Conservation (phyloP, 2,797 vertebrate species). For the Staurois parvus region DNA sequence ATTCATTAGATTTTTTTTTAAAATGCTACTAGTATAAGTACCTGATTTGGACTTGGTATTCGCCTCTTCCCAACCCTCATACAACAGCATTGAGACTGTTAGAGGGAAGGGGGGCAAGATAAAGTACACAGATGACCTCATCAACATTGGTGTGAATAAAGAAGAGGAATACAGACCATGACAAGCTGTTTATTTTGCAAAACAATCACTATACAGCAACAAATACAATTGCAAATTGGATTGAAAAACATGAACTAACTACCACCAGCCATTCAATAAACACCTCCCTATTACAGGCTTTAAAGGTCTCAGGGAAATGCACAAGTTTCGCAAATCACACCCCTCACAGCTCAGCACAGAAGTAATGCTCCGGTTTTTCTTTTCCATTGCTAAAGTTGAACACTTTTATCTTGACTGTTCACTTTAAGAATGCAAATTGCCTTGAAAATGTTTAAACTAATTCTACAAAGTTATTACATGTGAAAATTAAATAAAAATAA, state of each 20-base stretch:
- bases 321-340: constrained; percentile 75
- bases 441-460: neutral
- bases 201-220: constrained; percentile 90
- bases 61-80: no score
- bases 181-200: constrained; percentile 88
- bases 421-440: neutral
- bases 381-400: constrained; percentile 85
- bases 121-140: no score
- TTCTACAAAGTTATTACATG: neutral
- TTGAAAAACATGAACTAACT: constrained; percentile 88
- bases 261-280: constrained; percentile 85
- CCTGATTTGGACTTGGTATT: no score
- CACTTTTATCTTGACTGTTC: constrained; percentile 38
- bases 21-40: no score
- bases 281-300: constrained; percentile 82
- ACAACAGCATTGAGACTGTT: no score
- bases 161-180: constrained; percentile 65
- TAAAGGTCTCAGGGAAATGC: constrained; percentile 78
- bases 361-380: constrained; percentile 69
- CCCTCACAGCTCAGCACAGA: constrained; percentile 73
- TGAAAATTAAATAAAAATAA: neutral
- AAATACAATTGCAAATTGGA: constrained; percentile 86
- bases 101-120: no score
- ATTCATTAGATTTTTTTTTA: no score
- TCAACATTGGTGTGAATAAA: neutral